A percentile compares a stretch with the other conserved stretches of the same genome.
These are phyloP conservation scores for Hesperophylax magnus DNA, from an alignment of 1,140 invertebrate genomes.

Conservation along the genomic window DNA sequence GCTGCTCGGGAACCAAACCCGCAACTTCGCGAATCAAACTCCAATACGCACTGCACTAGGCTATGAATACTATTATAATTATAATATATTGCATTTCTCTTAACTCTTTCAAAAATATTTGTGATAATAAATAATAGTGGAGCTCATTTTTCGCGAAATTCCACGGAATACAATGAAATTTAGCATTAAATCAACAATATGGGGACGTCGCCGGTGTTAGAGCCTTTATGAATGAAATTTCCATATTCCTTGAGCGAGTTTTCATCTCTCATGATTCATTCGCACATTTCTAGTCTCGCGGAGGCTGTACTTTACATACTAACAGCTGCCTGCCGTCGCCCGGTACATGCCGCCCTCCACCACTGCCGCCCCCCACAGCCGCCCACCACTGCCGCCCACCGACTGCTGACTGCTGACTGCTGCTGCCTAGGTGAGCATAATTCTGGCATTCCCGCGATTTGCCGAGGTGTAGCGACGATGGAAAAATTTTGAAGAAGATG, in stretches of 20 bases:
- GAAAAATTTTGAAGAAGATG: no score
- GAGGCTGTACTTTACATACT: conserved; percentile 49
- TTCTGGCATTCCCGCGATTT: conserved; percentile 31
- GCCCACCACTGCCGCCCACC: no score
- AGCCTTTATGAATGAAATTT: conserved; percentile 48
- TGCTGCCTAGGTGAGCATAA: conserved; percentile 48
- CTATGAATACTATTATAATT: no score
- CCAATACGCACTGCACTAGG: no score
- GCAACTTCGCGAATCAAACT: no score
- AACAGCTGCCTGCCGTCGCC: conserved; percentile 30
- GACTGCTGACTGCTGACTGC: no score
- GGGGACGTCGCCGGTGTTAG: conserved; percentile 8
- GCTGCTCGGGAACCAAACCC: no score
- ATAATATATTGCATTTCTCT: no score
- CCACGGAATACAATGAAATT: conserved; percentile 30
- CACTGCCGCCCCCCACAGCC: no score
- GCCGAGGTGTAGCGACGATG: neutral
- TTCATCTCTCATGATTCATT: conserved; percentile 51
- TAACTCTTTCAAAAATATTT: no score
- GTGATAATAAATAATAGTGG: neutral
- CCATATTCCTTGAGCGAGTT: conserved; percentile 46
- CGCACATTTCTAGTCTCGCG: conserved; percentile 45
- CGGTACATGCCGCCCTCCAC: no score
- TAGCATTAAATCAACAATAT: conserved; percentile 39
- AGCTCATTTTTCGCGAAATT: neutral